phyloP scores from a whole-genome alignment of 2,797 vertebrate genomes.

The Enteromius treurensis region DNA sequence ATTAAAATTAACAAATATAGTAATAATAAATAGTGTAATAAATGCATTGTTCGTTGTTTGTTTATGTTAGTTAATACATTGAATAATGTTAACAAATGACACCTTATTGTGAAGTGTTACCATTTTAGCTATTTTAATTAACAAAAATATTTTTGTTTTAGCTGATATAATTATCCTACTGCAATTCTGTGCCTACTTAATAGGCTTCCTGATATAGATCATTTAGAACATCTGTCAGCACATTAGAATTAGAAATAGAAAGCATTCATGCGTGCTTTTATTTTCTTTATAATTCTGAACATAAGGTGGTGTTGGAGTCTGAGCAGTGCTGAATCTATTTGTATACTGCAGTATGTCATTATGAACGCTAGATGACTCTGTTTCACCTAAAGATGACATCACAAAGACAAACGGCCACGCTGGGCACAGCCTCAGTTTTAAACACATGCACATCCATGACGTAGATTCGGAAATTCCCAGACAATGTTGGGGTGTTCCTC shows the following conservation, averaged over 20 bases:
- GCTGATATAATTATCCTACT: neutral
- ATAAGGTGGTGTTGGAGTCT: neutral
- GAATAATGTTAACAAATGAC: no score
- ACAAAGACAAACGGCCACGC: neutral
- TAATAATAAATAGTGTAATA: no score
- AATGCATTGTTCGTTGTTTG: no score
- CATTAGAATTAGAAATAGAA: neutral
- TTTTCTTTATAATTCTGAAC: neutral
- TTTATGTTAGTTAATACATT: no score
- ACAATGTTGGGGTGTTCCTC: neutral
- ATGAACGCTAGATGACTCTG: conserved; percentile 31
- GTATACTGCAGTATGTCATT: neutral
- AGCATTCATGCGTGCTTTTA: neutral
- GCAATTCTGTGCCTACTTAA: neutral
- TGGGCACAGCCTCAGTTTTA: neutral
- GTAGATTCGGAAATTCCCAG: neutral
- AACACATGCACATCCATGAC: neutral
- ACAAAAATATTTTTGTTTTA: neutral
- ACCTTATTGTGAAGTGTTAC: no score
- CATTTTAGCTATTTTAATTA: no score
- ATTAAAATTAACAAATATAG: no score
- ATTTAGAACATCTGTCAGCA: neutral
- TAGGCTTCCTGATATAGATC: neutral
- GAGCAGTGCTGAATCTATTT: neutral
- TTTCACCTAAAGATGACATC: neutral